These are phyloP conservation scores for Heliconius eleuchia DNA, from an alignment of 1,140 invertebrate genomes.

Conservation along the genomic window DNA sequence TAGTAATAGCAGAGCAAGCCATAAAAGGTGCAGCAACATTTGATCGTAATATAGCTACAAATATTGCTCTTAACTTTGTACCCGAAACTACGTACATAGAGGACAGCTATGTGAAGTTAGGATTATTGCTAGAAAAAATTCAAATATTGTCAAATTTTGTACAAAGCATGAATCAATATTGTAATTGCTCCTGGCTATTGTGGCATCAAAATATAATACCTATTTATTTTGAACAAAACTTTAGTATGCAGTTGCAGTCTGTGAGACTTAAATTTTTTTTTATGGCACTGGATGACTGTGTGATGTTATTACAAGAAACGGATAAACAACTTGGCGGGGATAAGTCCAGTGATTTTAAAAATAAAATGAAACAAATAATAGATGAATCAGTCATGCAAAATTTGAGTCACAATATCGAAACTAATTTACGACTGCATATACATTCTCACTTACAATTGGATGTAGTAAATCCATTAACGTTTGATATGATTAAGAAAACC, in stretches of 20 bases:
- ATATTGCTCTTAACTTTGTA: conserved; percentile 86
- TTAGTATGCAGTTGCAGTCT: conserved; percentile 84
- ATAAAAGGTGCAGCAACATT: conserved; percentile 87
- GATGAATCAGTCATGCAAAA: conserved; percentile 85
- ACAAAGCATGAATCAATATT: conserved; percentile 83
- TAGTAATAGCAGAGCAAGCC: conserved; percentile 87
- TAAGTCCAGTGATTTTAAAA: conserved; percentile 62
- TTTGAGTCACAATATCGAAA: conserved; percentile 94
- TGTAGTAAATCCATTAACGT: conserved; percentile 88
- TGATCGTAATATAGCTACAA: conserved; percentile 84
- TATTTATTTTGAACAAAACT: conserved; percentile 88
- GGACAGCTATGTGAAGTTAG: conserved; percentile 80
- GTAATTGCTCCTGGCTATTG: conserved; percentile 90
- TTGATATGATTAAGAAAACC: conserved; percentile 77
- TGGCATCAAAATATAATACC: conserved; percentile 91
- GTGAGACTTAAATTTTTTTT: conserved; percentile 86
- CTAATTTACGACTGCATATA: conserved; percentile 93
- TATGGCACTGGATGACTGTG: conserved; percentile 84
- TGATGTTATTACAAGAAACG: conserved; percentile 59
- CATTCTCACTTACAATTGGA: conserved; percentile 95
- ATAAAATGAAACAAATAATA: conserved; percentile 60
- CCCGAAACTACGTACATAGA: conserved; percentile 81
- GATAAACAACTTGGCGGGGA: conserved; percentile 54
- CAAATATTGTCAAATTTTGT: conserved; percentile 84
- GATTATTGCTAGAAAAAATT: conserved; percentile 83